Conservation (phyloP, 2,888 invertebrate genomes). For the Lochmaea capreae region DNA sequence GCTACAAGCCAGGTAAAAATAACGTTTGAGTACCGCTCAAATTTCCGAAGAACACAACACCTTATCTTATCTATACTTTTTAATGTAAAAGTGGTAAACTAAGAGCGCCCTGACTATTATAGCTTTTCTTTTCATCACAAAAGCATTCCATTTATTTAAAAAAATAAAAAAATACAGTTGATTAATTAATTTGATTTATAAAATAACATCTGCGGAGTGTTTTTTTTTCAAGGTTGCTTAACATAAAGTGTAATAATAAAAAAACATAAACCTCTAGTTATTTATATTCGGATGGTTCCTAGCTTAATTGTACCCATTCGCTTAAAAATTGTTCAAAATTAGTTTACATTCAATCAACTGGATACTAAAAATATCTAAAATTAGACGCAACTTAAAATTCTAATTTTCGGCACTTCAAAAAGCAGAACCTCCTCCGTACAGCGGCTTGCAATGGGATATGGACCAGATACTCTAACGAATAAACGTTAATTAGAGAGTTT, state of each 20-base stretch:
- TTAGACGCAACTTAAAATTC: slow-evolving; percentile 25
- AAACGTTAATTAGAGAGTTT: background rate
- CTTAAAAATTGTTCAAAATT: slow-evolving; percentile 23
- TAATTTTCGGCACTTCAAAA: slow-evolving; percentile 21
- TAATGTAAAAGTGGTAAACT: too few relatives aligned
- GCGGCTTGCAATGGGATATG: background rate
- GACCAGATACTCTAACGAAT: background rate
- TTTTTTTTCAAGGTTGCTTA: background rate
- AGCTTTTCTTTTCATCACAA: too few relatives aligned
- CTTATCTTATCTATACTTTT: too few relatives aligned
- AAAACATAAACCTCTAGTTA: slow-evolving; percentile 18
- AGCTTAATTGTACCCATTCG: slow-evolving; percentile 22
- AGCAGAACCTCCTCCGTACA: slow-evolving; percentile 12
- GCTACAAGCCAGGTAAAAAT: too few relatives aligned
- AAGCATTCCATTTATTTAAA: too few relatives aligned
- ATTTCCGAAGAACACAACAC: too few relatives aligned
- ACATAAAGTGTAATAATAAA: background rate
- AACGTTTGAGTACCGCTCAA: too few relatives aligned
- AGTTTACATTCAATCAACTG: slow-evolving; percentile 27
- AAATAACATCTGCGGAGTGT: too few relatives aligned
- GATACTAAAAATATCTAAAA: slow-evolving; percentile 29
- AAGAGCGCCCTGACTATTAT: too few relatives aligned
- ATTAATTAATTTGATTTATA: too few relatives aligned
- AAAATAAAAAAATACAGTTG: slow-evolving; percentile 2
- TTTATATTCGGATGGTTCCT: slow-evolving; percentile 9